Conservation (phyloP, 2,888 invertebrate species). For the Dastarcus helophoroides region DNA sequence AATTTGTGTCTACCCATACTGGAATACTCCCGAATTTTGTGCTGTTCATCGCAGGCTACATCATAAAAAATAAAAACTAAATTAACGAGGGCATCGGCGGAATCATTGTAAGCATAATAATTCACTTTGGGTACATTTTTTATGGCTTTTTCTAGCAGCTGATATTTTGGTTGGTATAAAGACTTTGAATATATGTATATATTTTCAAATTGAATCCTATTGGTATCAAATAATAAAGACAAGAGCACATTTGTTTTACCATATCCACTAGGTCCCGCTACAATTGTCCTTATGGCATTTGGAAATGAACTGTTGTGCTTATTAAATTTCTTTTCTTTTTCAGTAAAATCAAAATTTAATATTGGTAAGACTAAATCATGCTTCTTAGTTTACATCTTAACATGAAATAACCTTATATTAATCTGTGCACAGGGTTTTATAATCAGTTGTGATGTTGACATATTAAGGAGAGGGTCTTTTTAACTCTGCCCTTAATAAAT, state of each 20-base stretch:
- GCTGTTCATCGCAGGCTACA: constrained; percentile 26
- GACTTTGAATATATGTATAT: constrained; percentile 28
- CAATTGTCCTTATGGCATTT: constrained; percentile 18
- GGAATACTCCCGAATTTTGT: no score
- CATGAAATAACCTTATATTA: not conserved
- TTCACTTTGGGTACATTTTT: constrained; percentile 19
- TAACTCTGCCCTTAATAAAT: constrained; percentile 17
- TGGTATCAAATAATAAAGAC: constrained; percentile 23
- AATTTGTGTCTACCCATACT: constrained; percentile 21
- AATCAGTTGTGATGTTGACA: constrained; percentile 2
- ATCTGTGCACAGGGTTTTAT: not conserved
- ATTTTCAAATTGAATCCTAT: constrained; percentile 30
- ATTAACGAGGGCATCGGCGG: constrained; percentile 19
- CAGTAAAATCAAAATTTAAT: no score
- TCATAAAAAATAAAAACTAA: constrained; percentile 33
- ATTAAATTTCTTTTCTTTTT: constrained; percentile 6
- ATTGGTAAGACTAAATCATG: constrained; percentile 1
- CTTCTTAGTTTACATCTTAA: constrained; percentile 3
- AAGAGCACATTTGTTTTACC: constrained; percentile 31
- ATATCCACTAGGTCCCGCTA: constrained; percentile 28
- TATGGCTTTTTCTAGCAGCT: constrained; percentile 16
- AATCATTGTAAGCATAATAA: constrained; percentile 17
- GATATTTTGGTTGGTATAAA: constrained; percentile 25
- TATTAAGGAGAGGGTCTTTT: constrained; percentile 13
- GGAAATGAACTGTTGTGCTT: constrained; percentile 24